Base-by-base conservation (phyloP, 2,113 vertebrate species). In the Suricata suricatta region DNA sequence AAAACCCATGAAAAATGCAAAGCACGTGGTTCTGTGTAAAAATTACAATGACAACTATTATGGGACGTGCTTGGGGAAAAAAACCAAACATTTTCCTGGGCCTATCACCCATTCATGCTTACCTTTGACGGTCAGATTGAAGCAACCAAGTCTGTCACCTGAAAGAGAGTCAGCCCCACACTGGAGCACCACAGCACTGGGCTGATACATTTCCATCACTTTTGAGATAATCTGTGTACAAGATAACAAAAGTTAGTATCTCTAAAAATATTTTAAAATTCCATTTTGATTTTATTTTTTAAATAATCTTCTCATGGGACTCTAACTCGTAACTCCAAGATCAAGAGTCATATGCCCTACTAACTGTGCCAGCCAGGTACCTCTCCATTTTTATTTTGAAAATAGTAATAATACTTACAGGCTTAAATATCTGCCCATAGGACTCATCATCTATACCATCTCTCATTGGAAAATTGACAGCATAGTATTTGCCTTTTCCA, bases 401-500 rank as follows among this genome's bases (percentile, higher is more conserved):
- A 88, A 71, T 6, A 83, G 3, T 41, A 69, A 60, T 81, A 99
- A 60, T 81, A 99, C 99, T 99, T 95, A 99, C 99, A 96, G 99
- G 99, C 93, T 99, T 99, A 97, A 99, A 99, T 97, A 99, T 99
- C 50, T 99, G 99, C 72, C 99, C 99, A 64, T 99, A 99, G 0
- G 99, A 99, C 66, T 99, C 99, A 98, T 99, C 99, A 97, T 99
- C 99, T 98, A 99, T 99, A 88, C 99, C 99, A 98, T 99, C 99
- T 95, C 99, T 99, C 99, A 99, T 99, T 88, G 99, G 99, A 96
- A 99, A 99, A 93, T 99, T 99, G 90, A 99, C 99, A 93, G 99
- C 99, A 97, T 99, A 99, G 89, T 99, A 99, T 97, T 99, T 99
- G 86, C 99, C 99, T 98, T 99, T 99, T 97, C 99, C 99, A 90